A percentile compares a stretch with the other conserved stretches of the same genome.
phyloP scores from a whole-genome alignment of 2,113 vertebrate genomes.

The Piprites chloris region DNA sequence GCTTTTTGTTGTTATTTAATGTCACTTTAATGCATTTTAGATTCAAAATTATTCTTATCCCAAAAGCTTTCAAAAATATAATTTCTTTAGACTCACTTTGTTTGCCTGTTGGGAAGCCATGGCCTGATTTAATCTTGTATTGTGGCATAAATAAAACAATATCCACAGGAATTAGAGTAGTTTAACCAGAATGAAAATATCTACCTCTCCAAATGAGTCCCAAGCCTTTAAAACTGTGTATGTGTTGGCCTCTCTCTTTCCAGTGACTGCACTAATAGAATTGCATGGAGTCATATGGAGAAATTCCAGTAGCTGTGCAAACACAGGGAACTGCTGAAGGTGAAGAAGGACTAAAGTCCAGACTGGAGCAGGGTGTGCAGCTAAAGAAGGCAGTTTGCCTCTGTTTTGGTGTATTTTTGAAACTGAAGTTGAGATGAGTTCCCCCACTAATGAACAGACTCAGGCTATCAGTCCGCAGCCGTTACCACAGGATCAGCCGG shows the following conservation, averaged over 20 bases:
- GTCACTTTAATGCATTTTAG: constrained; percentile 9
- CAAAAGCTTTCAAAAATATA: constrained; percentile 34
- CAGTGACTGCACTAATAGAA: constrained; percentile 13
- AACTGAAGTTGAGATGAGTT: neutral
- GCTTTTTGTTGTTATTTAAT: constrained; percentile 1
- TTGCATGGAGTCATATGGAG: neutral
- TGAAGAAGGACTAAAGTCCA: neutral
- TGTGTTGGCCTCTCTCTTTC: neutral
- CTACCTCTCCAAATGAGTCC: neutral
- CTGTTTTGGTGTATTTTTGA: neutral
- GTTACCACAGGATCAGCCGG: neutral
- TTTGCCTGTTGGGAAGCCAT: constrained; percentile 37
- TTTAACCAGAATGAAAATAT: constrained; percentile 24
- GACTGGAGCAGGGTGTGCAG: neutral
- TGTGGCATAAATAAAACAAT: constrained; percentile 52
- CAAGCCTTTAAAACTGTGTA: neutral
- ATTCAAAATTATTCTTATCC: constrained; percentile 47
- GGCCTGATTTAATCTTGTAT: constrained; percentile 30
- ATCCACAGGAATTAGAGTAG: constrained; percentile 45
- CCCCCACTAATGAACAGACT: neutral
- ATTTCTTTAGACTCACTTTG: constrained; percentile 14
- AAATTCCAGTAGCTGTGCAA: neutral
- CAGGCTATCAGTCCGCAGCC: neutral
- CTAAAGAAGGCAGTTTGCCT: neutral
- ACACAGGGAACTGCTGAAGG: neutral